Evolutionary conservation across 2,797 vertebrate genomes (phyloP).

Genomic region (Siniperca scherzeri): DNA sequence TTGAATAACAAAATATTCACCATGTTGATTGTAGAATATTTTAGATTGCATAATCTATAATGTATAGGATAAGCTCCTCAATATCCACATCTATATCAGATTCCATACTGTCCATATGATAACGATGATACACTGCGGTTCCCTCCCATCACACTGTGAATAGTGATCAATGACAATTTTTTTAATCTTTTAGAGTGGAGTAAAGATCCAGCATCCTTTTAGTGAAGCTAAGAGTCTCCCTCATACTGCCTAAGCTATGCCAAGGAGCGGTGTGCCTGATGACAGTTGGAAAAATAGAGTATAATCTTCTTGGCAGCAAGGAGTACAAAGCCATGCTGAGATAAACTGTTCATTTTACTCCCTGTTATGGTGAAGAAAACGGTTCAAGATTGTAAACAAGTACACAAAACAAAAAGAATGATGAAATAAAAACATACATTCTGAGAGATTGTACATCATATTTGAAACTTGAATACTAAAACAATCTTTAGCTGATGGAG

Average conservation of each 20-base stretch:
- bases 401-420: background rate
- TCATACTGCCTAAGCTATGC: background rate
- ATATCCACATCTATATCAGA: background rate
- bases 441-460: constrained; percentile 5
- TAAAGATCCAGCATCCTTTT: background rate
- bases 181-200: constrained; percentile 4
- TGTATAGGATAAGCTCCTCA: background rate
- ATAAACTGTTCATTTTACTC: constrained; percentile 40
- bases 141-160: background rate
- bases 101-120: background rate
- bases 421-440: background rate
- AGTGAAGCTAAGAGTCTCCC: background rate
- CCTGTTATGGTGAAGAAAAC: constrained; percentile 26
- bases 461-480: constrained; percentile 52
- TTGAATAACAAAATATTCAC: background rate
- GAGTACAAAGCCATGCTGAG: constrained; percentile 26
- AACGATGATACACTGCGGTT: background rate
- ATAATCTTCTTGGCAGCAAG: constrained; percentile 26
- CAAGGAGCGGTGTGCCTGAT: background rate
- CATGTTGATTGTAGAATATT: background rate
- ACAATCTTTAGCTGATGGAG: constrained; percentile 7
- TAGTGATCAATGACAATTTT: background rate
- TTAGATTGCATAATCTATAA: background rate
- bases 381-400: constrained; percentile 26
- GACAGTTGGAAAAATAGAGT: constrained; percentile 17